phyloP scores from a whole-genome alignment of 2,888 invertebrate genomes.

The Pristionchus fissidentatus region DNA sequence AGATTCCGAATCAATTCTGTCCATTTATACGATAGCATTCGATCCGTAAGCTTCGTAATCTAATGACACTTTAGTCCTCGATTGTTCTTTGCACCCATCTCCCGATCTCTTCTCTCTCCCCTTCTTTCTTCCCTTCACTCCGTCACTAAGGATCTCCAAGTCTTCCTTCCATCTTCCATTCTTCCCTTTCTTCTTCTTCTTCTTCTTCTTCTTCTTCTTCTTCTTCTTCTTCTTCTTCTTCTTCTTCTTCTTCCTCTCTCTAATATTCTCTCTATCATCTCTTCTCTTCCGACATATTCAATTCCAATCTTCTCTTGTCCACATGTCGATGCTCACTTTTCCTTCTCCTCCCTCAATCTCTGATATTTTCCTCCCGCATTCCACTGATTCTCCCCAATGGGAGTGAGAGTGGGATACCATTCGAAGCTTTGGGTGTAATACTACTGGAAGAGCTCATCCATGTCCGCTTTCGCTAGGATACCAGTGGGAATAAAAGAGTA shows the following conservation, averaged over 20 bases:
- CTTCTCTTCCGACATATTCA: constrained; percentile 51
- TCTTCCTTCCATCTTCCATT: neutral
- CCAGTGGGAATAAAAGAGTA: too few species aligned
- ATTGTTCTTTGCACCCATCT: too few species aligned
- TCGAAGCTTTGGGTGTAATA: neutral
- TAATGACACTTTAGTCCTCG: too few species aligned
- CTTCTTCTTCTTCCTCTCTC: constrained; percentile 8
- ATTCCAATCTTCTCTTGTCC: constrained; percentile 47
- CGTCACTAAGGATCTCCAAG: neutral
- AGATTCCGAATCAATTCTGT: too few species aligned
- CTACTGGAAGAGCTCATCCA: too few species aligned
- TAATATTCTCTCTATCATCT: constrained; percentile 49
- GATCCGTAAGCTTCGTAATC: too few species aligned
- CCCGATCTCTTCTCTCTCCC: neutral
- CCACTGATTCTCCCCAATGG: neutral
- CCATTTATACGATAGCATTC: too few species aligned
- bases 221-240: neutral
- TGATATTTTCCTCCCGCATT: neutral
- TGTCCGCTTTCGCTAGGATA: neutral
- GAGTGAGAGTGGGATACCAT: neutral
- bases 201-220: neutral
- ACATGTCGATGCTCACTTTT: too few species aligned
- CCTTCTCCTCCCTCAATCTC: neutral
- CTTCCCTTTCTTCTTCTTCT: neutral
- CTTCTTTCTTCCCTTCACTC: neutral